Conservation (phyloP, 1,140 invertebrate genomes). For the Drosophila persimilis region DNA sequence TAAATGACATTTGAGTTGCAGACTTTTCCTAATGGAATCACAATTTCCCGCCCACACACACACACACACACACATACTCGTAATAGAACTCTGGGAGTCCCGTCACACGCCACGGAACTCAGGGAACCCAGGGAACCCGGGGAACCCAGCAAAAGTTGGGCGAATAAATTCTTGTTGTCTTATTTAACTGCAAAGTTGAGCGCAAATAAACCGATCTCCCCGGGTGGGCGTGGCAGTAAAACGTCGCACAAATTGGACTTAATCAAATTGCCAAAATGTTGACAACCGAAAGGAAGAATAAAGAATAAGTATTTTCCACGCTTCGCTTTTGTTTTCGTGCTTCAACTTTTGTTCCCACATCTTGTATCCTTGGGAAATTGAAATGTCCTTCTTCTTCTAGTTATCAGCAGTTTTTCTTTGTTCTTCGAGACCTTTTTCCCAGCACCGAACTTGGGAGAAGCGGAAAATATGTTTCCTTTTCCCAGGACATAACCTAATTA, state of each 20-base stretch:
- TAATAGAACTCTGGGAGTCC: no score
- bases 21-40: slow-evolving; percentile 78
- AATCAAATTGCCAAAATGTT: slow-evolving; percentile 76
- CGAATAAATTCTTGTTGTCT: slow-evolving; percentile 47
- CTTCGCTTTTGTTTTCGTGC: slow-evolving; percentile 54
- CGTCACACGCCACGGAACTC: no score
- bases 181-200: slow-evolving; percentile 74
- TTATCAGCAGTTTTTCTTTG: neutral
- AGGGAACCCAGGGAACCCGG: no score
- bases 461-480: neutral
- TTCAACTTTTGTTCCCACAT: slow-evolving; percentile 3
- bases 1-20: slow-evolving; percentile 76
- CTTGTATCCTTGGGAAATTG: slow-evolving; percentile 26
- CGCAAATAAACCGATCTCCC: slow-evolving; percentile 62
- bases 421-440: neutral
- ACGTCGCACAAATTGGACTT: slow-evolving; percentile 75
- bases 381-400: slow-evolving; percentile 22
- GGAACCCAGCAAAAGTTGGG: slow-evolving; percentile 36
- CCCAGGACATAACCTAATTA: slow-evolving; percentile 18
- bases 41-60: slow-evolving; percentile 55
- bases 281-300: slow-evolving; percentile 44
- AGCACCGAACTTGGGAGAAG: neutral
- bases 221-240: slow-evolving; percentile 51
- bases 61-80: neutral
- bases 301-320: slow-evolving; percentile 60